phyloP scores from a whole-genome alignment of 2,888 invertebrate species.

The Clitarchus hookeri region DNA sequence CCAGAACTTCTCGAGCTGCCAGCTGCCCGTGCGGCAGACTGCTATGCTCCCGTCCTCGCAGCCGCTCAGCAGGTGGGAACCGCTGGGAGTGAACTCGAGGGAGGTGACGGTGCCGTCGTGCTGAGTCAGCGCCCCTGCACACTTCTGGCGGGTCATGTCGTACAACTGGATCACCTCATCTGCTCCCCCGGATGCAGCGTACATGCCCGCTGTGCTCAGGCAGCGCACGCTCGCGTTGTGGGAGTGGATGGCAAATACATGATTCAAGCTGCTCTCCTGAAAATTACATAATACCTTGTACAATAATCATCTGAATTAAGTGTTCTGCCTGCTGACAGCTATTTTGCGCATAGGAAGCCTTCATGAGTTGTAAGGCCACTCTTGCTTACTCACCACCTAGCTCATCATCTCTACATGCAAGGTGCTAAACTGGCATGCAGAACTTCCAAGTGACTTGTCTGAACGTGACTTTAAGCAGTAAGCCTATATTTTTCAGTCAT shows the following conservation, averaged over 20 bases:
- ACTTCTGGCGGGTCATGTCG: slow-evolving; percentile 76
- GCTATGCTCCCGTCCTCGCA: slow-evolving; percentile 85
- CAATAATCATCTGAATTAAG: too few species aligned
- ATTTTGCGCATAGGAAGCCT: too few species aligned
- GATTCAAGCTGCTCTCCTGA: slow-evolving; percentile 65
- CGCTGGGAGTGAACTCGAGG: slow-evolving; percentile 74
- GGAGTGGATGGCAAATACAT: slow-evolving; percentile 86
- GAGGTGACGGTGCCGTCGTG: slow-evolving; percentile 80
- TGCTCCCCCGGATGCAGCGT: slow-evolving; percentile 83
- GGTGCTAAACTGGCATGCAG: too few species aligned
- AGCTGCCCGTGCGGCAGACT: slow-evolving; percentile 79
- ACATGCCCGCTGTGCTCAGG: slow-evolving; percentile 69
- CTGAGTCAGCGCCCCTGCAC: slow-evolving; percentile 78
- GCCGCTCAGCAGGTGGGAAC: slow-evolving; percentile 79
- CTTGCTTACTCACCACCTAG: too few species aligned
- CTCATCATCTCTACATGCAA: too few species aligned
- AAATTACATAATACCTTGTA: background rate
- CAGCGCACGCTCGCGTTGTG: slow-evolving; percentile 81
- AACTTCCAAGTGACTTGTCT: too few species aligned
- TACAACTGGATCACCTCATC: slow-evolving; percentile 89
- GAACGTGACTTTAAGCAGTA: too few species aligned
- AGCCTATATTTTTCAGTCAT: too few species aligned
- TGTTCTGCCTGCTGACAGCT: too few species aligned
- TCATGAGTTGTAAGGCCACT: too few species aligned
- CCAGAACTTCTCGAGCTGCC: slow-evolving; percentile 85